Evolutionary conservation across 2,888 invertebrate species (phyloP), one percentile per base, ranked within the genome.

Genomic region (Phalera bucephala): DNA sequence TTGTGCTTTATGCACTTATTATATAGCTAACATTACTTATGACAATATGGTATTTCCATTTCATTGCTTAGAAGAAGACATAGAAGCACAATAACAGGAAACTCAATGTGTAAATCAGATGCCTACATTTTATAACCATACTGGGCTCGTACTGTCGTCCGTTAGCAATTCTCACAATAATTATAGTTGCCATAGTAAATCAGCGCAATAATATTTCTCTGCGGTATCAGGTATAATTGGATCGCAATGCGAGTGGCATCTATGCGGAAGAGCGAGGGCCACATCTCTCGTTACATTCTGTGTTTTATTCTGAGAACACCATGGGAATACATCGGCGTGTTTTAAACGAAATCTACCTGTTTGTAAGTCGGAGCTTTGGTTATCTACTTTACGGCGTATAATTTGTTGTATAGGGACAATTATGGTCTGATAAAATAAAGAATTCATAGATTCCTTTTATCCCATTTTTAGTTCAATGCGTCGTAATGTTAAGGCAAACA

Each of bases 231-330:
- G 73, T 85, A 85, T 86, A 87, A 88, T 86, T 84, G 80, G 80
- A 81, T 83, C 72, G 85, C 81, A 85, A 86, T 84, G 83, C 72
- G 80, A 86, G 79, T 69, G 68, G 69, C 69, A 68, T 79, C 72
- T 83, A 88, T 84, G 88, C 88, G 88, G 88, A 88, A 87, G 81
- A 79, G 72, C 67, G 75, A 72, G 65, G 69, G 74, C 72, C 68
- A 65, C 76, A 75, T 80, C 82, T 88, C 85, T 77, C 49, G 80
- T 88, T 88, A 84, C 89, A 86, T 82, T 82, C 80, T 84, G 72
- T 78, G 81, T 78, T 74, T 80, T 75, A 72, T 89, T 88, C 89
- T 63, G 42, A 80, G 88, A 88, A 89, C 74, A 59, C 74, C 86
- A 85, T 87, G 87, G 81, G 89, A 88, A 88, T 52, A 47, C 46